Base-by-base conservation (phyloP, 2,888 invertebrate species). In the Caenorhabditis doughertyi region DNA sequence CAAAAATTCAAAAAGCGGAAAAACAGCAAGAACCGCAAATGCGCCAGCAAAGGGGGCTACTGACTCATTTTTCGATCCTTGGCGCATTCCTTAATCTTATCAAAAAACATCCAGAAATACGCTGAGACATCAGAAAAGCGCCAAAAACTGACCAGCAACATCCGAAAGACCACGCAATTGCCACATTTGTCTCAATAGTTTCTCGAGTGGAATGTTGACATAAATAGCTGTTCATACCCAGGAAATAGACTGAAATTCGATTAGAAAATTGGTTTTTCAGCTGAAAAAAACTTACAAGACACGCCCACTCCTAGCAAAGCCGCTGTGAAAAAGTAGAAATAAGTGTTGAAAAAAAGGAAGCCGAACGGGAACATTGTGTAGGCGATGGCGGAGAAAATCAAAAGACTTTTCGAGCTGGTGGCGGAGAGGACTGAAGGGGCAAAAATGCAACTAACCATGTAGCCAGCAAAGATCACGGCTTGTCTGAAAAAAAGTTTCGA, bases 261-360 rank as follows among this genome's bases (percentile, higher is more conserved):
- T 13, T 42, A 11, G 3, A 16, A 16, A 42, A 47, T 18, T 18
- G 3, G 18, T 18, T 47, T 47, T 47, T 27, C 3, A 5, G 5
- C 39, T 39, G 9, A 5, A 18, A 47, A 47, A 18, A 1, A 55
- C 83, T 84, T 55, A 87, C 88, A 62, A 8, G 88, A 83, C 32
- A 83, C 86, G 9, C 87, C 88, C n/a, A 85, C 42, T 1, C 88
- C 88, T 47, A 86, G 76, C 5, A 85, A n/a, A 1, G 76, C 70
- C 5, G 68, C 67, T 3, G 85, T 79, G 11, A 79, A 53, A 67
- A 84, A 88, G 64, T 82, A 88, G 32, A 84, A 85, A 29, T 83
- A 72, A 23, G 55, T 51, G 55, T 86, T 85, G n/a, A 86, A 81
- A 68, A 84, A 85, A 47, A 88, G 62, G 74, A 87, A 88, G 49